These are phyloP conservation scores for Tenthredo livida DNA, from an alignment of 2,888 invertebrate genomes.

Conservation along the genomic window DNA sequence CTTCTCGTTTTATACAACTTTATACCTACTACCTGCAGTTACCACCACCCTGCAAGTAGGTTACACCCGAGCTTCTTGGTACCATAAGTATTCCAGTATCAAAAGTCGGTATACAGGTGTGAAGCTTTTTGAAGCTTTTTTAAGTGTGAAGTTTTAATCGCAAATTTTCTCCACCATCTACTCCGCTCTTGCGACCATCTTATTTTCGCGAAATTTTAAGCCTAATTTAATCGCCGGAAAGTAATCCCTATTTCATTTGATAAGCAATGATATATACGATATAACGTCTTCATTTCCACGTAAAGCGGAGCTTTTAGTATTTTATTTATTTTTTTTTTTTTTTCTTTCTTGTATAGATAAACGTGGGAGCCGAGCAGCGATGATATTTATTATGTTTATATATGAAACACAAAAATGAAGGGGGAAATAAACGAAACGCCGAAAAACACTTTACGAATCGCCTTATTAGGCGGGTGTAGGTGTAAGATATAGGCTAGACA, in stretches of 20 bases:
- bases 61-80: no score
- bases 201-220: background rate
- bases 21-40: background rate
- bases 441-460: background rate
- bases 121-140: no score
- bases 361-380: background rate
- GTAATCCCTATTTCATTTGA: no score
- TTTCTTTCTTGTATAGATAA: background rate
- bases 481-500: background rate
- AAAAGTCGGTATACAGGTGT: no score
- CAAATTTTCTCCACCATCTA: background rate
- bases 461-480: background rate
- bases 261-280: no score
- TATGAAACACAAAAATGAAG: background rate
- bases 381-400: background rate
- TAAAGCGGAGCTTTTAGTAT: no score
- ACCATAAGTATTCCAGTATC: no score
- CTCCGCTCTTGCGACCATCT: background rate
- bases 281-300: no score
- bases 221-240: no score
- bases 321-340: background rate
- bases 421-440: background rate
- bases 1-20: background rate
- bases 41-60: background rate
- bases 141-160: background rate